Base-by-base conservation (phyloP, 2,113 vertebrate species). In the Eira barbara region DNA sequence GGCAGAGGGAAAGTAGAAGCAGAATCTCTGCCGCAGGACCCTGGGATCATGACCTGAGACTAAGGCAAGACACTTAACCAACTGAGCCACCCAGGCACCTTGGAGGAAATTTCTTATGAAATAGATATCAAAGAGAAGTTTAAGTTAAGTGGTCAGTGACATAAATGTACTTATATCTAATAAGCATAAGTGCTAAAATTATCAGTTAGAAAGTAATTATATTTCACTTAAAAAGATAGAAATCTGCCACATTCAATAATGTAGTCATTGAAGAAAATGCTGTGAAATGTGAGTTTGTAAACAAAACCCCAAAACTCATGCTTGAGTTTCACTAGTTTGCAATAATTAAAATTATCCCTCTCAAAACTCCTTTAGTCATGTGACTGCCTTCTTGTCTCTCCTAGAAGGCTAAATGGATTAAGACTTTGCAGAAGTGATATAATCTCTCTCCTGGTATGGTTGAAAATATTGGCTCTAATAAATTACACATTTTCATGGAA, bases 401-500 rank as follows among this genome's bases (percentile, higher is more conserved):
- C 36, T 39, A 39, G 11, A 84, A 89, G n/a, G 59, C 8, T 83
- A 73, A 85, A 73, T 89, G 20, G 49, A 63, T 20, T 73, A 14
- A 94, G 25, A 74, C 17, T 92, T 89, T 57, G 23, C 55, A 92
- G 84, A 94, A 92, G 21, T 80, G 31, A 84, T 67, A 80, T 10
- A 89, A 55, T 78, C 18, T 88, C 63, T 78, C 61, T 73, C 6
- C 18, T 45, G 83, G 17, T 25, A 83, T 78, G 29, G 3, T 65
- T 89, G 69, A 94, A 89, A 92, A 49, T 49, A 79, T 13, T 59
- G 29, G 21, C 45, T 90, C 18, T 36, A 83, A 84, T 14, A 89
- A 86, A 92, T 82, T 71, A 18, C 25, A 76, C 29, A 80, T 89
- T 88, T 76, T 93, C n/a, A 65, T 95, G 47, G 63, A 96, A 84